Percentiles rank a stretch among this genome's conserved stretches.
phyloP scores from a whole-genome alignment of 2,113 vertebrate genomes.

The Mesembrinibis cayennensis region DNA sequence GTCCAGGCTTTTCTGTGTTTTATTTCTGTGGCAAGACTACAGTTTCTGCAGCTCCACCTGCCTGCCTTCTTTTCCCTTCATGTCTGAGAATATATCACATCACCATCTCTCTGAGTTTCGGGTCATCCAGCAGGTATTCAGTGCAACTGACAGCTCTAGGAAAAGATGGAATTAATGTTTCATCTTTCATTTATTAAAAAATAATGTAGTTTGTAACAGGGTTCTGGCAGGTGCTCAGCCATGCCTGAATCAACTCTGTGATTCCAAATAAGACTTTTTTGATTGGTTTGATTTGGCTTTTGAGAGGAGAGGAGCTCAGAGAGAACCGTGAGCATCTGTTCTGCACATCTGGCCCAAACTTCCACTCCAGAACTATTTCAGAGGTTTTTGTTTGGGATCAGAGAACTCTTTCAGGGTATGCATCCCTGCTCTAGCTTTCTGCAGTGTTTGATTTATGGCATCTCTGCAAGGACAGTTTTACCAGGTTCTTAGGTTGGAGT shows the following conservation, averaged over 20 bases:
- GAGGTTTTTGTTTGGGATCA: background rate
- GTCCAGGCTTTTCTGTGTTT: background rate
- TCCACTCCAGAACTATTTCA: background rate
- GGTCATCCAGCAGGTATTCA: background rate
- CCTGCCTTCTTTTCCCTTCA: background rate
- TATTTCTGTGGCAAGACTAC: background rate
- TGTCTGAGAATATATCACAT: background rate
- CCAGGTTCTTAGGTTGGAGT: background rate
- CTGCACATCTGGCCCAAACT: conserved; percentile 4
- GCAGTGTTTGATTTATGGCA: background rate
- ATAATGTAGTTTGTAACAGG: background rate
- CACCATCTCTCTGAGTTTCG: background rate
- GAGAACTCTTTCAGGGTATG: background rate
- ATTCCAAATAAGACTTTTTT: background rate
- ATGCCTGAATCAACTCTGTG: background rate
- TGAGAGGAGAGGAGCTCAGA: background rate
- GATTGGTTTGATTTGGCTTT: background rate
- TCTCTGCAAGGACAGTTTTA: background rate
- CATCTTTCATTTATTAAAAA: background rate
- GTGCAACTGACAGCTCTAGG: background rate
- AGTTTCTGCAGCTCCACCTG: background rate
- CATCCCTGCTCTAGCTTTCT: background rate
- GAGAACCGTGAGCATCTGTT: background rate
- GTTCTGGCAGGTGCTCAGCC: background rate
- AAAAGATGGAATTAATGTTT: conserved; percentile 38